Evolutionary conservation across 1,140 invertebrate species (phyloP).

Genomic region (Macrocentrus cingulum): DNA sequence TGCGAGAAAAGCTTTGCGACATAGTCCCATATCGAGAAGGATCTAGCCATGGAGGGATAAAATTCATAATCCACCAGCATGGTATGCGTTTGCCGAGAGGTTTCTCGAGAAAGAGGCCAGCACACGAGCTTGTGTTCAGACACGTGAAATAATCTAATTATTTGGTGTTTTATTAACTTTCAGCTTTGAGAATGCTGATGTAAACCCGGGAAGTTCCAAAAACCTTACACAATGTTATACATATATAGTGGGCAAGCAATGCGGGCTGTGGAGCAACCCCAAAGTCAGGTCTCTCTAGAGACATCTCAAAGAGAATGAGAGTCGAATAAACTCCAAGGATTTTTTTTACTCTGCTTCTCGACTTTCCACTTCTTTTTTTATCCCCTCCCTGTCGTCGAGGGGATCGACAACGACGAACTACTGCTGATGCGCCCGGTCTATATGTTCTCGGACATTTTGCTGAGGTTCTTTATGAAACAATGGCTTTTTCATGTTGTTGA

Average conservation of each 20-base stretch:
- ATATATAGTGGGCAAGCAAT: no score
- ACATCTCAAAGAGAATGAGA: conserved; percentile 4
- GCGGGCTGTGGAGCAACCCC: no score
- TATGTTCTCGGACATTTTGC: conserved; percentile 8
- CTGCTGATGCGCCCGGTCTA: conserved; percentile 22
- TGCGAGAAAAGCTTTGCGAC: no score
- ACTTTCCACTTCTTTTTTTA: conserved; percentile 15
- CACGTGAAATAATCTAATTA: no score
- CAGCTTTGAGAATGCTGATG: no score
- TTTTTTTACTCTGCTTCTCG: neutral
- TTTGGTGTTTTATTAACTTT: no score
- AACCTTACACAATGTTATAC: no score
- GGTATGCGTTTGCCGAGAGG: conserved; percentile 19
- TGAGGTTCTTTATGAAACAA: conserved; percentile 42
- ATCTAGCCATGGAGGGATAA: neutral
- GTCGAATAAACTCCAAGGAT: neutral
- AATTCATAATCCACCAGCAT: conserved; percentile 21
- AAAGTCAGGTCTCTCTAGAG: conserved; percentile 16
- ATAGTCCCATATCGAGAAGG: conserved; percentile 1
- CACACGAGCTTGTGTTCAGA: no score
- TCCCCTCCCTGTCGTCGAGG: neutral
- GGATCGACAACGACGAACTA: neutral
- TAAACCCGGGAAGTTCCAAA: no score
- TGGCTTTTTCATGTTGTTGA: conserved; percentile 52
- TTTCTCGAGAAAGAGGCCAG: no score